Percentiles rank a stretch among this genome's conserved stretches.
These are phyloP conservation scores for Marmota flaviventris DNA, from an alignment of 2,113 vertebrate genomes.

Conservation along the genomic window DNA sequence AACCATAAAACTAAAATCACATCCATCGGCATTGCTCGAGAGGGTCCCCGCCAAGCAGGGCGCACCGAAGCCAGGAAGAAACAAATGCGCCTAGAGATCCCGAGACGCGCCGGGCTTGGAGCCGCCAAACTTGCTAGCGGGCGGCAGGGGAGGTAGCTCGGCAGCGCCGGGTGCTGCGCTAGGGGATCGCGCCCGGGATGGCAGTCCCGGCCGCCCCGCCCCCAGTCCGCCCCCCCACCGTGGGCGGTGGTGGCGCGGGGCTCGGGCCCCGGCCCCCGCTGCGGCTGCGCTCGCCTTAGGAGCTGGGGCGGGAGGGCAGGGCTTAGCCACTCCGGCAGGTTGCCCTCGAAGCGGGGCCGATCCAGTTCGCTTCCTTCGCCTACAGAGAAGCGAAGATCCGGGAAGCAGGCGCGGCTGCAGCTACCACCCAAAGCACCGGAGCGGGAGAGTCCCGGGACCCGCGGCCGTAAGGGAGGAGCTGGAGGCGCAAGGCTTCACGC, in stretches of 20 bases:
- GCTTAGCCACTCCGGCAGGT: constrained; percentile 69
- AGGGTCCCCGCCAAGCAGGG: constrained; percentile 68
- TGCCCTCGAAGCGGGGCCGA: constrained; percentile 1
- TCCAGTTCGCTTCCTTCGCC: not conserved
- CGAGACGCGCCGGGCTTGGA: constrained; percentile 16
- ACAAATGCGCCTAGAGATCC: constrained; percentile 34
- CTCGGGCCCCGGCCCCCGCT: not conserved
- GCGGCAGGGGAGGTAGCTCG: constrained; percentile 65
- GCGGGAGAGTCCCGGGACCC: constrained; percentile 66
- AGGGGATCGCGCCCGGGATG: constrained; percentile 46
- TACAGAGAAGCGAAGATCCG: not conserved
- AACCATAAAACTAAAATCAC: constrained; percentile 89
- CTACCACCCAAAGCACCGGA: not conserved
- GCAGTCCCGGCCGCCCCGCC: constrained; percentile 78
- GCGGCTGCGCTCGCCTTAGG: constrained; percentile 47
- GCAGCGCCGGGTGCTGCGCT: constrained; percentile 59
- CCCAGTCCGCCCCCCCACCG: constrained; percentile 71
- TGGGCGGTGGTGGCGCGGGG: not conserved
- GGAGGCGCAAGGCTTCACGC: not conserved
- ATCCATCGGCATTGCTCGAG: constrained; percentile 88
- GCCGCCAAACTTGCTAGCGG: constrained; percentile 79
- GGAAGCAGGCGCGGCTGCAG: not conserved
- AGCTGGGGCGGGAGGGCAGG: not conserved
- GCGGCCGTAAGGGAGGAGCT: not conserved
- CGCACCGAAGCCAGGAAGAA: not conserved